These are phyloP conservation scores for Atta cephalotes DNA, from an alignment of 1,140 invertebrate species.

Conservation along the genomic window DNA sequence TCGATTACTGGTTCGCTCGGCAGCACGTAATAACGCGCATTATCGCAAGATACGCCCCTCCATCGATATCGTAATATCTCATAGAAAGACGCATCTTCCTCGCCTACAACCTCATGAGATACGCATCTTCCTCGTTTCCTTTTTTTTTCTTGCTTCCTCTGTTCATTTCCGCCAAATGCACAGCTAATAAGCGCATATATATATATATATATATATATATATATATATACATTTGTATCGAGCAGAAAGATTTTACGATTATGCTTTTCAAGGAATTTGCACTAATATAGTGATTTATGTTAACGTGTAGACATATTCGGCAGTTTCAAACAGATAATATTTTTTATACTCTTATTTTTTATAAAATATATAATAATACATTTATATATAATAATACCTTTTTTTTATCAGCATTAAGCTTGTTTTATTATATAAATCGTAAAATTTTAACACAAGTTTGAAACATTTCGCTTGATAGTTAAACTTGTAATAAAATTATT, in stretches of 20 bases:
- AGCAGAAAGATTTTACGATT: neutral
- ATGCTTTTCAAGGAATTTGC: neutral
- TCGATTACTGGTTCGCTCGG: constrained; percentile 69
- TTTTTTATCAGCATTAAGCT: neutral
- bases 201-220: neutral
- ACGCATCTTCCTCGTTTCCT: constrained; percentile 17
- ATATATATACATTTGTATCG: constrained; percentile 9
- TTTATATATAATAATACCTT: neutral
- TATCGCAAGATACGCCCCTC: constrained; percentile 74
- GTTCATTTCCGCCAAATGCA: neutral
- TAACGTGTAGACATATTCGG: neutral
- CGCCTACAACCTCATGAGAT: constrained; percentile 57
- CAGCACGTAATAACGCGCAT: constrained; percentile 78
- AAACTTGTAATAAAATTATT: constrained; percentile 16
- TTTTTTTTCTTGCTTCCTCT: neutral
- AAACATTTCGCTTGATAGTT: constrained; percentile 14
- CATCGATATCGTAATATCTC: constrained; percentile 76
- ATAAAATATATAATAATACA: neutral
- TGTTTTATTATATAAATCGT: neutral
- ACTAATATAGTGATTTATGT: constrained; percentile 1
- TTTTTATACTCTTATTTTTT: neutral
- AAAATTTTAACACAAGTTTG: neutral
- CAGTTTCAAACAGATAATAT: neutral
- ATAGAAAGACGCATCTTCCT: constrained; percentile 68
- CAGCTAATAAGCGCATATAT: neutral